Evolutionary conservation across 2,888 invertebrate genomes (phyloP).

Genomic region (Dynastes hyllus): DNA sequence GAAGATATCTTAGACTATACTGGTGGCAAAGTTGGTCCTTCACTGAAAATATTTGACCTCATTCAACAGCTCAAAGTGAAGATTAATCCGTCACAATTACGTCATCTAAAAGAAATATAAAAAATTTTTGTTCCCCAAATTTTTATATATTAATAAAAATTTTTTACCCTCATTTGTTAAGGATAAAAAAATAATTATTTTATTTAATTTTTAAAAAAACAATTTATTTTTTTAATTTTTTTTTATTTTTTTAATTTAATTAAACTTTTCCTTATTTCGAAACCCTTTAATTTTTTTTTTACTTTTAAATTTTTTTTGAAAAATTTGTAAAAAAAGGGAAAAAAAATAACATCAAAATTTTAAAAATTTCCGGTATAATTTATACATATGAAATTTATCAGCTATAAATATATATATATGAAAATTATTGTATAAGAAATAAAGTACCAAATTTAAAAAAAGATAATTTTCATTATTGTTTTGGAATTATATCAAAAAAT

Average conservation of each 20-base stretch:
- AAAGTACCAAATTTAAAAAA: too few relatives aligned
- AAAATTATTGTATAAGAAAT: conserved; percentile 49
- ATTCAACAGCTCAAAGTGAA: conserved; percentile 93
- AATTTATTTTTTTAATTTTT: too few relatives aligned
- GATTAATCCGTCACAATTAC: conserved; percentile 83
- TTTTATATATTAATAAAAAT: conserved; percentile 45
- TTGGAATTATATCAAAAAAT: too few relatives aligned
- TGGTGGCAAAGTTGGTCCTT: conserved; percentile 96
- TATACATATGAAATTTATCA: conserved; percentile 30
- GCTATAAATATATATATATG: conserved; percentile 34
- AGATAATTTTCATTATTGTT: too few relatives aligned
- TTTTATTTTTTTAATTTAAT: too few relatives aligned
- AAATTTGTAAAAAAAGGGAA: too few relatives aligned
- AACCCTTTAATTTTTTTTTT: too few relatives aligned
- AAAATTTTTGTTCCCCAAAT: too few relatives aligned
- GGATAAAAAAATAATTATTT: conserved; percentile 19
- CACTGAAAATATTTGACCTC: conserved; percentile 93
- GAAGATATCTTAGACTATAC: conserved; percentile 92
- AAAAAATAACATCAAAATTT: conserved; percentile 15
- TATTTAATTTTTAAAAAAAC: too few relatives aligned
- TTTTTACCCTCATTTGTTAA: conserved; percentile 31
- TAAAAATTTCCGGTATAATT: conserved; percentile 43
- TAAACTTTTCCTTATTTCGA: too few relatives aligned
- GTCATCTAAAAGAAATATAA: conserved; percentile 76
- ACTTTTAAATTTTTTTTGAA: too few relatives aligned